Conservation (phyloP, 1,140 invertebrate genomes). For the Drosophila orena region DNA sequence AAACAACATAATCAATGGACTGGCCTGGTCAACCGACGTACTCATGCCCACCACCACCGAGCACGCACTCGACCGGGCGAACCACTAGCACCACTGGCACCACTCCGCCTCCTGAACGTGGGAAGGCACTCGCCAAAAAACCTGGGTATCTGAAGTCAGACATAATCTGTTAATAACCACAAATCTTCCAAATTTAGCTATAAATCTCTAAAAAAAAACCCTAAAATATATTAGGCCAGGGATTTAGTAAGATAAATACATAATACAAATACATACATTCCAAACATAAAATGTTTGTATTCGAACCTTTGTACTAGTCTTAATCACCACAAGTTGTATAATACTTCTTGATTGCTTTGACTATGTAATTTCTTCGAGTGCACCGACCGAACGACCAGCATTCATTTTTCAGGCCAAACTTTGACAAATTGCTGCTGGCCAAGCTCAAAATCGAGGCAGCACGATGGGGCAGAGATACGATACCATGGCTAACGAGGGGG, state of each 20-base stretch:
- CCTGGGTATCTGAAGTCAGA: neutral
- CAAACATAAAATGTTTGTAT: too few species aligned
- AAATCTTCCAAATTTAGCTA: neutral
- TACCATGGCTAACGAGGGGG: neutral
- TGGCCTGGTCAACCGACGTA: slow-evolving; percentile 36
- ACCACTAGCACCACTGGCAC: neutral
- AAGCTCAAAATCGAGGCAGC: slow-evolving; percentile 40
- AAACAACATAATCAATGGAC: slow-evolving; percentile 56
- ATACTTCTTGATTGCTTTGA: too few species aligned
- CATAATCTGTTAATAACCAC: neutral
- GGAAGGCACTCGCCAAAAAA: neutral
- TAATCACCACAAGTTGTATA: too few species aligned
- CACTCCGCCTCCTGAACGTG: slow-evolving; percentile 1
- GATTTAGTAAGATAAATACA: too few species aligned
- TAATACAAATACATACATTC: too few species aligned
- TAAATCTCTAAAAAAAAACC: neutral
- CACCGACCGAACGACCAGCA: slow-evolving; percentile 30
- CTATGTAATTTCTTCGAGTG: neutral
- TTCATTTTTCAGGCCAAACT: slow-evolving; percentile 56
- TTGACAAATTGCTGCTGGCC: slow-evolving; percentile 67
- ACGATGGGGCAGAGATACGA: neutral
- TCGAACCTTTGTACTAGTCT: too few species aligned
- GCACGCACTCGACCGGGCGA: slow-evolving; percentile 13
- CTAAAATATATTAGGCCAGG: too few species aligned
- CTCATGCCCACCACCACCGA: neutral